These are phyloP conservation scores for Paracanthobrama guichenoti DNA, from an alignment of 2,113 vertebrate species.

Conservation along the genomic window DNA sequence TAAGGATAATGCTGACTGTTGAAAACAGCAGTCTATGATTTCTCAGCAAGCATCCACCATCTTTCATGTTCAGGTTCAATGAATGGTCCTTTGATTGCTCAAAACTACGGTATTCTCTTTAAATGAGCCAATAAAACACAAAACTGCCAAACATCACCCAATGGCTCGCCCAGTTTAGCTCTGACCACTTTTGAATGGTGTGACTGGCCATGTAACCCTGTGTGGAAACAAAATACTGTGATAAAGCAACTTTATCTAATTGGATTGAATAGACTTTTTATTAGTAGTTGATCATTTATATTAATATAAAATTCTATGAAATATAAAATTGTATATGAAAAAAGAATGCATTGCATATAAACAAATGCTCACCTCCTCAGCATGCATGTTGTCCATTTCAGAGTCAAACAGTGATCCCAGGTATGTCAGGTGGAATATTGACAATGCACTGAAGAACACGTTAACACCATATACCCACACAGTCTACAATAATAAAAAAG, in stretches of 20 bases:
- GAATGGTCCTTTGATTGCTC: neutral
- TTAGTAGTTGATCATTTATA: neutral
- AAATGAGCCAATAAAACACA: constrained; percentile 84
- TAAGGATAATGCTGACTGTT: neutral
- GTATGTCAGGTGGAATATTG: constrained; percentile 86
- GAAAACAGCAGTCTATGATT: neutral
- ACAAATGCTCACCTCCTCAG: constrained; percentile 77
- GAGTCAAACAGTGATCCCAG: constrained; percentile 89
- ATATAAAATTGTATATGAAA: neutral
- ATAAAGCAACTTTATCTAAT: neutral
- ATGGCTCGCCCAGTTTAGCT: constrained; percentile 88
- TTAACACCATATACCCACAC: constrained; percentile 80
- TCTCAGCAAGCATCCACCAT: neutral
- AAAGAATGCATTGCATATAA: neutral
- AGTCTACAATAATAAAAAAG: constrained; percentile 65
- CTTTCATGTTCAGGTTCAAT: neutral
- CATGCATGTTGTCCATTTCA: constrained; percentile 78
- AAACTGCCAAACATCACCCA: constrained; percentile 84
- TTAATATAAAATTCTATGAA: neutral
- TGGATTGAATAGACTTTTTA: neutral
- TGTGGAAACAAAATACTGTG: constrained; percentile 15
- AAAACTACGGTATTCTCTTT: constrained; percentile 7
- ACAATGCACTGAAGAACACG: constrained; percentile 77
- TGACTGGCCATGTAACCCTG: constrained; percentile 85
- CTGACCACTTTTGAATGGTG: constrained; percentile 88